Conservation (phyloP, 2,113 vertebrate genomes). For the Anguilla rostrata region DNA sequence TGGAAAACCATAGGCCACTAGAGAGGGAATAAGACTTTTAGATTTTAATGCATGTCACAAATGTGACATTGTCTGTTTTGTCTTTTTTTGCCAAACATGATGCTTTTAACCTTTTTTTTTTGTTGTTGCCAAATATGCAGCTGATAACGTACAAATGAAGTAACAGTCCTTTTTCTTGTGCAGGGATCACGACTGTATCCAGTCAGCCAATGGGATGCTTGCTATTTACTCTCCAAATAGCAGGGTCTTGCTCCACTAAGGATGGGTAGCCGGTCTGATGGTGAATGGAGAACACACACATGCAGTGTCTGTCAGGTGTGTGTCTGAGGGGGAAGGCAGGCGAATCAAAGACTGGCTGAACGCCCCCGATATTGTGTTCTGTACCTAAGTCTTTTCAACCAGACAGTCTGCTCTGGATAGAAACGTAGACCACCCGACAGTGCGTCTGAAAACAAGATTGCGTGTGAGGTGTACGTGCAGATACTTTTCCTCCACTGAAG, state of each 20-base stretch:
- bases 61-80: too few species aligned
- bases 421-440: not conserved
- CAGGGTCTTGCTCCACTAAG: not conserved
- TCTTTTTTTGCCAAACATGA: too few species aligned
- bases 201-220: not conserved
- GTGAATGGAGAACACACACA: not conserved
- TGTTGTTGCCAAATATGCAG: too few species aligned
- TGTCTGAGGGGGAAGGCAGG: not conserved
- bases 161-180: too few species aligned
- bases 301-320: not conserved
- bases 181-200: not conserved
- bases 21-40: too few species aligned
- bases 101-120: too few species aligned
- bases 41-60: too few species aligned
- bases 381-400: not conserved
- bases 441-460: constrained; percentile 46
- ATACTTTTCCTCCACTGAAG: constrained; percentile 43
- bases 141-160: too few species aligned
- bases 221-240: not conserved
- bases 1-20: too few species aligned
- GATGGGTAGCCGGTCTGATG: not conserved
- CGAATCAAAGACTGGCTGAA: not conserved
- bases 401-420: not conserved
- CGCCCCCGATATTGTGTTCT: not conserved
- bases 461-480: constrained; percentile 46